These are phyloP conservation scores for Harlomillsia oculata DNA, from an alignment of 1,140 invertebrate genomes.

Conservation along the genomic window DNA sequence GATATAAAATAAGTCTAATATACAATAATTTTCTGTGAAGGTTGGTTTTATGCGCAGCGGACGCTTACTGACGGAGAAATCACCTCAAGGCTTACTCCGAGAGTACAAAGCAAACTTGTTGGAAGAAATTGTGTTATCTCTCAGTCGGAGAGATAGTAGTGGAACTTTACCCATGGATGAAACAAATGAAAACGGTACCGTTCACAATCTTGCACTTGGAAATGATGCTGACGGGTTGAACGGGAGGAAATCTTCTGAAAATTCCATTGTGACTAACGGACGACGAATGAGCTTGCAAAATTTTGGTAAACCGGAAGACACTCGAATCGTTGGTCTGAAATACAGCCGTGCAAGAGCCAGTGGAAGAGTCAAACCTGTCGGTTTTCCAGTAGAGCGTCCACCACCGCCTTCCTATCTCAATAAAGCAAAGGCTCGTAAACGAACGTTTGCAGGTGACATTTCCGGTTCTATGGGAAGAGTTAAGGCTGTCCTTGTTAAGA, in stretches of 20 bases:
- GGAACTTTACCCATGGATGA: neutral
- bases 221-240: no score
- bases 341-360: no score
- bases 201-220: neutral
- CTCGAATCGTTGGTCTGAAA: neutral
- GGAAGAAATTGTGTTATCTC: conserved; percentile 86
- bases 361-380: no score
- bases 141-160: conserved; percentile 54
- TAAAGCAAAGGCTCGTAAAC: no score
- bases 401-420: no score
- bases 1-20: neutral
- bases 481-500: no score
- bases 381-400: no score
- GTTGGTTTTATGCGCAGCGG: conserved; percentile 72
- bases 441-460: no score
- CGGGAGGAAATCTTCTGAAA: neutral
- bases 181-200: neutral
- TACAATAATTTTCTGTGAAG: neutral
- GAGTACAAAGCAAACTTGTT: conserved; percentile 71
- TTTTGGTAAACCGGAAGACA: neutral
- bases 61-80: conserved; percentile 77
- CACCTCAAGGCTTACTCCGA: conserved; percentile 67
- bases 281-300: neutral
- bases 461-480: no score
- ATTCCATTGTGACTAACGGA: neutral